Percentiles rank a stretch among this genome's conserved stretches.
Evolutionary conservation across 1,140 invertebrate species (phyloP).

Genomic region (Pseudoatta argentina): DNA sequence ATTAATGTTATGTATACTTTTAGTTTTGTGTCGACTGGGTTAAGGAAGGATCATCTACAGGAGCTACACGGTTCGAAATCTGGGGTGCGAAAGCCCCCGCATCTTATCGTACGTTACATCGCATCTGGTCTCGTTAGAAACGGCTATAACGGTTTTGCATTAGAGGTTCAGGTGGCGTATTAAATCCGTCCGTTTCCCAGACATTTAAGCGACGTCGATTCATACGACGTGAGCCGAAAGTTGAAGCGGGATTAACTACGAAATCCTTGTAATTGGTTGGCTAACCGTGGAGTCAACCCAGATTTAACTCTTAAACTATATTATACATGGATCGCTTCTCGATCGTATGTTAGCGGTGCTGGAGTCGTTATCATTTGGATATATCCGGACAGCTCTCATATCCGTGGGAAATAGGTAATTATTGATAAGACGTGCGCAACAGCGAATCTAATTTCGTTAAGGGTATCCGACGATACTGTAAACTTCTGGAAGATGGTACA

Average conservation of each 20-base stretch:
- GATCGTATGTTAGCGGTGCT: slow-evolving; percentile 11
- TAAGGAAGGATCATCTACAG: background rate
- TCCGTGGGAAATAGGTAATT: slow-evolving; percentile 59
- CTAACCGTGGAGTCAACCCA: slow-evolving; percentile 33
- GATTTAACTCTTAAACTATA: slow-evolving; percentile 43
- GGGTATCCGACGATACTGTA: slow-evolving; percentile 10
- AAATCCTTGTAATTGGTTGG: slow-evolving; percentile 54
- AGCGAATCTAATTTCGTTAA: slow-evolving; percentile 31
- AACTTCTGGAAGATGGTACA: slow-evolving; percentile 41
- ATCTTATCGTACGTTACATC: background rate
- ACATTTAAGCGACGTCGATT: slow-evolving; percentile 32
- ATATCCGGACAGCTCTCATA: slow-evolving; percentile 25
- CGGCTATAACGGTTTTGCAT: slow-evolving; percentile 37
- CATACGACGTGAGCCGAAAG: slow-evolving; percentile 49
- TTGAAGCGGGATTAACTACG: slow-evolving; percentile 42
- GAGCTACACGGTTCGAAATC: background rate
- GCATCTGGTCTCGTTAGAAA: background rate
- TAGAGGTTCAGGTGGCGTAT: slow-evolving; percentile 36
- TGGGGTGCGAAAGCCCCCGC: background rate
- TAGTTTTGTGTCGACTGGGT: too few relatives aligned
- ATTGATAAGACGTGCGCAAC: slow-evolving; percentile 52
- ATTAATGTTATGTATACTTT: too few relatives aligned
- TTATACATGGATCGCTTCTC: slow-evolving; percentile 31
- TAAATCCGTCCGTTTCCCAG: slow-evolving; percentile 38
- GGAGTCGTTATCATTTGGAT: slow-evolving; percentile 46